These are phyloP conservation scores for Caenorhabditis sinica DNA, from an alignment of 2,888 invertebrate species.

Conservation along the genomic window DNA sequence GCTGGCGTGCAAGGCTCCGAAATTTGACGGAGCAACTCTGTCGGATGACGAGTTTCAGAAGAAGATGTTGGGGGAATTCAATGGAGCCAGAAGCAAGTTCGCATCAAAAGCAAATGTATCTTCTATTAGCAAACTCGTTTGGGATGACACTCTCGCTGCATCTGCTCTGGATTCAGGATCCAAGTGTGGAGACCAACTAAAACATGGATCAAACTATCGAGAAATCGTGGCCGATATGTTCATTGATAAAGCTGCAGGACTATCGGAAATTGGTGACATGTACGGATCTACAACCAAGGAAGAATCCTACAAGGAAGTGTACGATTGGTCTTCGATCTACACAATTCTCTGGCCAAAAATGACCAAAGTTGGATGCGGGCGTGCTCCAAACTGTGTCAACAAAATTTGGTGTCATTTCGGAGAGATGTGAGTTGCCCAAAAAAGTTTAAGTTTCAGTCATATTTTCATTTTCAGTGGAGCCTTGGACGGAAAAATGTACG, in stretches of 20 bases:
- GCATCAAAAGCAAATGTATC: background rate
- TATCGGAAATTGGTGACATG: slow-evolving; percentile 11
- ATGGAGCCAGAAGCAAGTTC: slow-evolving; percentile 34
- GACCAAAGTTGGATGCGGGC: slow-evolving; percentile 28
- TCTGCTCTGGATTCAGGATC: background rate
- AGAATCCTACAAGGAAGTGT: background rate
- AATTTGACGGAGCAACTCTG: background rate
- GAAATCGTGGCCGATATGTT: background rate
- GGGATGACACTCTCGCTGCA: slow-evolving; percentile 15
- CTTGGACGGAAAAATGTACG: slow-evolving; percentile 25
- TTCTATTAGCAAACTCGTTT: slow-evolving; percentile 9
- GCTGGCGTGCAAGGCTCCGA: background rate
- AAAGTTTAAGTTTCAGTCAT: background rate
- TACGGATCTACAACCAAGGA: slow-evolving; percentile 13
- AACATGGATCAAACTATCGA: slow-evolving; percentile 2
- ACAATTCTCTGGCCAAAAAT: slow-evolving; percentile 30
- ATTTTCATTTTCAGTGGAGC: slow-evolving; percentile 14
- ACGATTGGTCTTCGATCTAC: slow-evolving; percentile 9
- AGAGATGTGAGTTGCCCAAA: slow-evolving; percentile 19
- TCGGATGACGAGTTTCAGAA: slow-evolving; percentile 29
- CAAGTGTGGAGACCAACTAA: background rate
- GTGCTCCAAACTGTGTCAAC: background rate
- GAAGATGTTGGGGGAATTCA: slow-evolving; percentile 21
- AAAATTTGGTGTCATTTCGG: slow-evolving; percentile 35
- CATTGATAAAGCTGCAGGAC: slow-evolving; percentile 6